Conservation (phyloP, 92 coral and sea anemone species). For the Hydrozoanthus gracilis region DNA sequence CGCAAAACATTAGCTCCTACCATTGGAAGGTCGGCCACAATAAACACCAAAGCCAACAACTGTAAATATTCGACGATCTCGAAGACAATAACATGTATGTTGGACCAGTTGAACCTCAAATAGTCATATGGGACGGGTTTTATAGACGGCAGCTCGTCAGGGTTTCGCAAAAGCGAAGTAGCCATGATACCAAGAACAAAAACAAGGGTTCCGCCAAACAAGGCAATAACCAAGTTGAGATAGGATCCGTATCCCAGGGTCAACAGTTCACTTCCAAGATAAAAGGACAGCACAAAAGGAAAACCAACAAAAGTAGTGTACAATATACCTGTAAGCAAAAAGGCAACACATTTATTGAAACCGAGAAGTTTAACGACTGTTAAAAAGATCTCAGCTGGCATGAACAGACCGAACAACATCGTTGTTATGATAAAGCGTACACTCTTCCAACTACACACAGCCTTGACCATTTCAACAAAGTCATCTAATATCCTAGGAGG, state of each 20-base stretch:
- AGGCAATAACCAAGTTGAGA: constrained; percentile 73
- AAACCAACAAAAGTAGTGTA: constrained; percentile 79
- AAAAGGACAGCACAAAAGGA: constrained; percentile 82
- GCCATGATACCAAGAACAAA: constrained; percentile 75
- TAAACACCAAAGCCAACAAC: constrained; percentile 88
- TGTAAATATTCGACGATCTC: constrained; percentile 93
- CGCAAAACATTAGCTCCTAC: constrained; percentile 68
- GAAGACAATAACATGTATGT: constrained; percentile 84
- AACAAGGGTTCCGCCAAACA: constrained; percentile 66
- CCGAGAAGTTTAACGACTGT: constrained; percentile 77
- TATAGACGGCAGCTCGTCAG: constrained; percentile 60
- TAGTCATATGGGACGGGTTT: constrained; percentile 89
- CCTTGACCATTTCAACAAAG: constrained; percentile 58
- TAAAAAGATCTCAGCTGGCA: constrained; percentile 94
- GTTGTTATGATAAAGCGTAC: constrained; percentile 88
- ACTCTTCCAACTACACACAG: constrained; percentile 85
- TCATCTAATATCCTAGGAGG: constrained; percentile 80
- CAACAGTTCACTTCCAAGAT: constrained; percentile 67
- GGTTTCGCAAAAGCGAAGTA: constrained; percentile 62
- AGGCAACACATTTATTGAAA: constrained; percentile 62
- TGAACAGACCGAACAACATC: constrained; percentile 88
- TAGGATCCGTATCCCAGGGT: constrained; percentile 53
- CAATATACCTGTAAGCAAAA: constrained; percentile 62
- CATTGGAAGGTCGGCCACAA: constrained; percentile 84
- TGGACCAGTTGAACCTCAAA: constrained; percentile 96